Base-by-base conservation (phyloP, 2,113 vertebrate species). In the Aldabrachelys gigantea region DNA sequence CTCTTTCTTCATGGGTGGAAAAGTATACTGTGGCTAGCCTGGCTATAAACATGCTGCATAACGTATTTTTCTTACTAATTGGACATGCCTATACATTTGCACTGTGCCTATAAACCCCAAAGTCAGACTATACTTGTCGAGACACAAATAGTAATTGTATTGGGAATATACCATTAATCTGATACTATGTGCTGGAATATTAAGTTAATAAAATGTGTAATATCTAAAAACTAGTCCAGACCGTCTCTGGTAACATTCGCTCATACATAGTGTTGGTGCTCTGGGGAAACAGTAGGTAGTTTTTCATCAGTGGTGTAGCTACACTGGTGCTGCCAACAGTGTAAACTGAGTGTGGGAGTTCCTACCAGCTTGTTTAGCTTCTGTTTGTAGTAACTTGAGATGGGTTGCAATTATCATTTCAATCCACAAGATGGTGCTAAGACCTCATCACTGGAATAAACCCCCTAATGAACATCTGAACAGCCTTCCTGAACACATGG, bases 361-460 rank as follows among this genome's bases (percentile, higher is more conserved):
- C 79, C 83, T 59, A 47, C 53, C 54, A 25, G 8, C n/a, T 1
- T 29, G 47, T 84, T 10, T 1, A 49, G 8, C 41, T 83, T 25
- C 13, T 5, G 19, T 25, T 25, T 57, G 24, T 50, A 38, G 10
- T 44, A 25, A 10, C 29, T 11, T 41, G 4, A 41, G 19, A 24
- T 86, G 81, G 35, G 54, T 88, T 97, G 96, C 95, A 96, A 59
- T 92, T 38, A 10, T 5, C 5, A 31, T 16, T 92, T 83, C 75
- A 91, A 35, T 72, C 97, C 97, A 96, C 86, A 38, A 85, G 97
- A 95, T 97, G 97, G 97, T 95, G 90, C 89, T 87, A 97, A 62
- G 93, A 97, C 75, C 96, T 94, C 95, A 92, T 81, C 69, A 86
- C 22, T 65, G 25, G 35, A 91, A 27, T 16, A 8, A 38, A 10